Conservation (phyloP, 1,140 invertebrate genomes). For the Drosophila mauritiana region DNA sequence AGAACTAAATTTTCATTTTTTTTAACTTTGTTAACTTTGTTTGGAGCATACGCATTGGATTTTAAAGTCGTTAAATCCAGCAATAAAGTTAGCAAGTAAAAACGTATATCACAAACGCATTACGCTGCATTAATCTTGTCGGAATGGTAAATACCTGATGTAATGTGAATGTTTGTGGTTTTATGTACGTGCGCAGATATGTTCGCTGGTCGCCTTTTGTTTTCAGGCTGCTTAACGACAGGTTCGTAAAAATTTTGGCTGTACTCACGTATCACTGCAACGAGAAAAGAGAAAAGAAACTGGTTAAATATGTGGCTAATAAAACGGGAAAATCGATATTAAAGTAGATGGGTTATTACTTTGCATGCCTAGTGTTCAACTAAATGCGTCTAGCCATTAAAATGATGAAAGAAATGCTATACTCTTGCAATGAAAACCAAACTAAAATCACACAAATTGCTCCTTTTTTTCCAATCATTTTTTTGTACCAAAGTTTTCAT, state of each 20-base stretch:
- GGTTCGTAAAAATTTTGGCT: slow-evolving; percentile 30
- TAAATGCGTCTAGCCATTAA: too few species aligned
- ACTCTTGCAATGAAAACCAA: too few species aligned
- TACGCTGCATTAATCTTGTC: slow-evolving; percentile 51
- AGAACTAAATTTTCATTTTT: neutral
- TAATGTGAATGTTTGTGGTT: slow-evolving; percentile 36
- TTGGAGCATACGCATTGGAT: neutral
- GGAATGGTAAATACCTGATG: slow-evolving; percentile 57
- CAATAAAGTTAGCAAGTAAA: slow-evolving; percentile 24
- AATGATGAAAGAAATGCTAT: too few species aligned
- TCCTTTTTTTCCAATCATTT: too few species aligned
- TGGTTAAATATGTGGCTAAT: slow-evolving; percentile 3
- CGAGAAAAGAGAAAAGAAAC: slow-evolving; percentile 30
- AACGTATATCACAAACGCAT: slow-evolving; percentile 37
- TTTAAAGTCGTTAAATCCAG: slow-evolving; percentile 32
- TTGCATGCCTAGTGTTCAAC: too few species aligned
- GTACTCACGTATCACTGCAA: slow-evolving; percentile 78
- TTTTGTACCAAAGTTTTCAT: too few species aligned
- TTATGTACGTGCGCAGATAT: slow-evolving; percentile 30
- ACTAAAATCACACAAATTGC: too few species aligned
- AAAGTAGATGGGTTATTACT: slow-evolving; percentile 13
- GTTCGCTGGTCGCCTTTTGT: slow-evolving; percentile 23
- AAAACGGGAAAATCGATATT: slow-evolving; percentile 35
- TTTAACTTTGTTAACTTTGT: neutral
- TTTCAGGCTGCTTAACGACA: slow-evolving; percentile 20